Base-by-base conservation (phyloP, 2,888 invertebrate species). In the Spodoptera exigua region DNA sequence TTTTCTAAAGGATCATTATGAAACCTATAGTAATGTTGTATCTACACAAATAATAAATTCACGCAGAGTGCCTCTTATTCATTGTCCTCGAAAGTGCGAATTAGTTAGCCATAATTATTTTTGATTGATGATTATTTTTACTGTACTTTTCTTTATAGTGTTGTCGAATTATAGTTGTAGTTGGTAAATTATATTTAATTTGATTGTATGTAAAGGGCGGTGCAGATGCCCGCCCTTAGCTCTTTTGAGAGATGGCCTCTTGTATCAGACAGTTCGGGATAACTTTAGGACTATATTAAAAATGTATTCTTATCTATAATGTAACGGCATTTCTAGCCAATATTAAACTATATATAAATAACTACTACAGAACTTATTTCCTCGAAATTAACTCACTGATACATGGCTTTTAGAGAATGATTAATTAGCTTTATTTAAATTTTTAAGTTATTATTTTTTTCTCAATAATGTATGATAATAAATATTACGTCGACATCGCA, bases 21-120 rank as follows among this genome's bases (percentile, higher is more conserved):
- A 75, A 85, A 79, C 82, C 83, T 82, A 76, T 89, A 89, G 87
- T 80, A 84, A 82, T 71, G 80, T 27, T 89, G 85, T 87, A 84
- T 87, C 85, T 67, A 91, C 88, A 89, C 85, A 78, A 88, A 81
- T 82, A 84, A 79, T 82, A 86, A 89, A 91, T 89, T 92, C 92
- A 93, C 93, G 87, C 93, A 90, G 93, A 93, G 94, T 94, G 94
- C 94, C 94, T 94, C 92, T 86, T 86, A 86, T 88, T 88, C 87
- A 88, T 88, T 89, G 86, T 91, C 90, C 90, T 91, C 88, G 80
- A 83, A 85, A 84, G 81, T 85, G 86, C 88, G 86, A 88, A 80
- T 85, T 88, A 86, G 87, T 89, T 92, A 92, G 93, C 92, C 93
- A 92, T 94, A 89, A 91, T 89, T 83, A 77, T 78, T 90, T 91